phyloP scores from a whole-genome alignment of 2,113 vertebrate genomes.

The Rhynchomys soricoides region DNA sequence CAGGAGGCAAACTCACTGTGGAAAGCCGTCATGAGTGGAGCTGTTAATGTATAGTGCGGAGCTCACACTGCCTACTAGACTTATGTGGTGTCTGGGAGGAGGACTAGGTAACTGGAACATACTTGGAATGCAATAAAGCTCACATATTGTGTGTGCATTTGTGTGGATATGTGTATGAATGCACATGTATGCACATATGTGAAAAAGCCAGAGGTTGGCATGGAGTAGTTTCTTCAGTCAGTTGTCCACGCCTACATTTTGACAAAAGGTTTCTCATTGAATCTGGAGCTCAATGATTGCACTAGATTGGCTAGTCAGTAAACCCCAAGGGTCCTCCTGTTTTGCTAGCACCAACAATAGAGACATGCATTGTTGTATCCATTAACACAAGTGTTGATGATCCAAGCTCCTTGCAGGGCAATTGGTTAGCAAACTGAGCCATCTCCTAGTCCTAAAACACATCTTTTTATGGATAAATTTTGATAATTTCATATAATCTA shows the following conservation, averaged over 20 bases:
- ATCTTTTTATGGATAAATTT: background rate
- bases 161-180: background rate
- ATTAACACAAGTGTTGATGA: background rate
- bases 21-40: background rate
- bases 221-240: background rate
- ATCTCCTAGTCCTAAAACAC: background rate
- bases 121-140: background rate
- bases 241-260: background rate
- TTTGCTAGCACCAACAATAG: background rate
- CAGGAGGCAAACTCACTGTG: accelerated
- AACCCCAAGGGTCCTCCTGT: background rate
- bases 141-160: background rate
- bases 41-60: accelerated
- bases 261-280: background rate
- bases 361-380: background rate
- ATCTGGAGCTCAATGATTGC: background rate
- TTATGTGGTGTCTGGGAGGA: accelerated
- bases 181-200: background rate
- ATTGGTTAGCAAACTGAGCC: background rate
- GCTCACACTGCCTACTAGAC: accelerated
- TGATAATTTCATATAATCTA: background rate
- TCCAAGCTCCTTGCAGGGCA: background rate
- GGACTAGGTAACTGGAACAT: accelerated
- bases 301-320: background rate
- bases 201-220: background rate